Evolutionary conservation across 2,797 vertebrate genomes (phyloP), one percentile per base, ranked within the genome.

Genomic region (Basileuterus tristriatus): DNA sequence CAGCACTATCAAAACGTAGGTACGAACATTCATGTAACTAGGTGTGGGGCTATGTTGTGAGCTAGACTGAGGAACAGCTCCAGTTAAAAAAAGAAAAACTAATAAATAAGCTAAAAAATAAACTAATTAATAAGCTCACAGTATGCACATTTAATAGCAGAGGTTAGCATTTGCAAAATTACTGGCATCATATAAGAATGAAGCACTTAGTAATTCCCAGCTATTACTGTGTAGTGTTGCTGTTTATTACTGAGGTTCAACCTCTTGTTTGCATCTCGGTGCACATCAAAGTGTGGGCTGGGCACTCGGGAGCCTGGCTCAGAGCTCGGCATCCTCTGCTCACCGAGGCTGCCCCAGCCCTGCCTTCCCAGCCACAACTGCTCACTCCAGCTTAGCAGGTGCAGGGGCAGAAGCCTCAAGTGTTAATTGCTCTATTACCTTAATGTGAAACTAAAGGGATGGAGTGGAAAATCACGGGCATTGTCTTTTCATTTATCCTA

Each of bases 401-500:
- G 72, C 62, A 72, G 69, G 86, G 62, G 47, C 79, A 89, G 91
- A 94, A 94, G 91, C 79, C 91, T 94, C 83, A 50, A 87, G 86
- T 91, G 88, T 95, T 97, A 97, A 96, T 97, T 95, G 77, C 83
- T 82, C 88, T 94, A 94, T 95, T 97, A 89, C 30, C 26, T 78
- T 96, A 86, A 96, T 94, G 83, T 88, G 91, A 90, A 94, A 90
- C 90, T 91, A 86, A 83, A 93, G 80, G 91, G 83, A 95, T 91
- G 68, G 85, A 90, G 75, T 23, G 71, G 89, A 87, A 93, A 96
- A 95, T 96, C 91, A 83, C 60, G 50, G 77, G 74, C 86, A 94
- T 94, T 95, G 95, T 95, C 83, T 96, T 94, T 96, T 94, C 90
- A 94, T 96, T 96, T 96, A 62, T 46, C 50, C 77, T 94, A 96